Percentiles rank a stretch among this genome's conserved stretches.
Conservation (phyloP, 1,140 invertebrate genomes). For the Ruditapes philippinarum region DNA sequence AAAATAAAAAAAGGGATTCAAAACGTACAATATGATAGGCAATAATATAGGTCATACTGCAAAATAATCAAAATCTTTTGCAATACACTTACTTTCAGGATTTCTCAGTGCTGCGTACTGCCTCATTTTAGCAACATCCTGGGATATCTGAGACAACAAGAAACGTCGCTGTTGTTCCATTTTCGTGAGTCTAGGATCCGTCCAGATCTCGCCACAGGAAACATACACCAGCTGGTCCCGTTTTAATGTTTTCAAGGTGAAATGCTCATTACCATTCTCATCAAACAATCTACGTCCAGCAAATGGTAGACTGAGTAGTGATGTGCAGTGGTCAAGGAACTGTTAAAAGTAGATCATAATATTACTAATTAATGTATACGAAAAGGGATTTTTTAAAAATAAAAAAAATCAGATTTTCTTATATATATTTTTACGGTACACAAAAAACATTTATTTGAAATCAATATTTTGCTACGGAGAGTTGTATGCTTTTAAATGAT, state of each 20-base stretch:
- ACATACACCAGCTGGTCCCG: constrained; percentile 85
- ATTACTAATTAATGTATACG: too few relatives aligned
- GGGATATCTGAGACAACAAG: constrained; percentile 82
- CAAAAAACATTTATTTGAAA: too few relatives aligned
- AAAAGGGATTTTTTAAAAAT: too few relatives aligned
- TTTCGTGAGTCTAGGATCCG: constrained; percentile 82
- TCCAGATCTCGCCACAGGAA: constrained; percentile 86
- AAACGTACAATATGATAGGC: too few relatives aligned
- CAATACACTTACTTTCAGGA: constrained; percentile 72
- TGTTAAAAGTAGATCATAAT: constrained; percentile 68
- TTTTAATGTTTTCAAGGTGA: constrained; percentile 80
- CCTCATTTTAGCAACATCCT: constrained; percentile 84
- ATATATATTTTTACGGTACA: too few relatives aligned
- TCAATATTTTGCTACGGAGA: too few relatives aligned
- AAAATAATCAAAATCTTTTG: too few relatives aligned
- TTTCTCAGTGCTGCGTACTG: constrained; percentile 83
- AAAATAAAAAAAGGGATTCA: too few relatives aligned
- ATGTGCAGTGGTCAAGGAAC: constrained; percentile 86
- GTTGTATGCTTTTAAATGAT: too few relatives aligned
- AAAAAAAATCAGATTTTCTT: too few relatives aligned
- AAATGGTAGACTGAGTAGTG: constrained; percentile 83
- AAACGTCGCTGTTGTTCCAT: constrained; percentile 84
- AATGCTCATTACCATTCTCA: constrained; percentile 84
- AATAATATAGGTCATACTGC: too few relatives aligned
- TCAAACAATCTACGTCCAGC: constrained; percentile 86